These are phyloP conservation scores for Zonitis immaculata DNA, from an alignment of 2,888 invertebrate species.

Conservation along the genomic window DNA sequence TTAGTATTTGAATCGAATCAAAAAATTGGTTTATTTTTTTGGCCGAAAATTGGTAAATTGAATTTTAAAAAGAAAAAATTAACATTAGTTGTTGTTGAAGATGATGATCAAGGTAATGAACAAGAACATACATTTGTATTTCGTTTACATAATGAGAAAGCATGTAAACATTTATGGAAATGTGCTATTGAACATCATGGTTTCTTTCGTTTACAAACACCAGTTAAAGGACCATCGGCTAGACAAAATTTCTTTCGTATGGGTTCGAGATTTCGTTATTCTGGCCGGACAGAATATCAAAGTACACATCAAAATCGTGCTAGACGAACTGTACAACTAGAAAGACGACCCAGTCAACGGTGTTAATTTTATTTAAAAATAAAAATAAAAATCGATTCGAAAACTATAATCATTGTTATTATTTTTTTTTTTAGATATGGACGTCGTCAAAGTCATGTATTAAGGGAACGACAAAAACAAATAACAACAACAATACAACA, in stretches of 20 bases:
- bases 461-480: conserved; percentile 72
- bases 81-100: conserved; percentile 95
- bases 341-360: conserved; percentile 92
- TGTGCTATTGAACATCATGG: conserved; percentile 99
- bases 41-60: conserved; percentile 97
- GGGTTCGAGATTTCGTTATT: conserved; percentile 93
- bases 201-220: conserved; percentile 91
- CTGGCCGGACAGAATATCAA: conserved; percentile 93
- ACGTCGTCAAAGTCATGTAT: conserved; percentile 82
- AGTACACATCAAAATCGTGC: conserved; percentile 88
- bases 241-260: conserved; percentile 96
- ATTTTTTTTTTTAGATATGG: too few relatives aligned
- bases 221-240: conserved; percentile 81
- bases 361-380: too few relatives aligned
- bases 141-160: conserved; percentile 91
- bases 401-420: too few relatives aligned
- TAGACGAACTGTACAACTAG: conserved; percentile 90
- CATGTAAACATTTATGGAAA: conserved; percentile 99
- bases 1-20: conserved; percentile 92
- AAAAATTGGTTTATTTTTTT: conserved; percentile 98
- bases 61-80: conserved; percentile 98
- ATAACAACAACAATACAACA: background rate
- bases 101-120: conserved; percentile 93
- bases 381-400: too few relatives aligned
- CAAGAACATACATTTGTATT: conserved; percentile 99